phyloP scores from a whole-genome alignment of 2,797 vertebrate species.

The Petrocephalus sullivani region DNA sequence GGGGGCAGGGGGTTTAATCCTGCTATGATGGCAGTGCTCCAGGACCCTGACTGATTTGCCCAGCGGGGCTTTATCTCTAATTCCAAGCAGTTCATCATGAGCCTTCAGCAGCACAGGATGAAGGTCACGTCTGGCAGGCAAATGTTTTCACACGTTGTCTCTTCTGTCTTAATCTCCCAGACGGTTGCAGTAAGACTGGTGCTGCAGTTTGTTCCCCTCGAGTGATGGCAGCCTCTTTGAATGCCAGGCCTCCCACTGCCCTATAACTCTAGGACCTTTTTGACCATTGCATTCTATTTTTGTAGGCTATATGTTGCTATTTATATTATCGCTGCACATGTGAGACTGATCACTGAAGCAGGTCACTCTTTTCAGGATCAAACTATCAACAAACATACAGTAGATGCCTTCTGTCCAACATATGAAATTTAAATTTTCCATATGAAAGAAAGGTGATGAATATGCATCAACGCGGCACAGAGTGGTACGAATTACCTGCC shows the following conservation, averaged over 20 bases:
- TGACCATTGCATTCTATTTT: background rate
- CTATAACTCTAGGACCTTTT: background rate
- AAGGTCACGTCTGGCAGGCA: conserved; percentile 9
- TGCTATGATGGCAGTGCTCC: background rate
- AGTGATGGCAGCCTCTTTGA: background rate
- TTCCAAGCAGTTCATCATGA: conserved; percentile 13
- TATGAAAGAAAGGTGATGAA: background rate
- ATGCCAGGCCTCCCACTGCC: background rate
- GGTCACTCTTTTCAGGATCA: background rate
- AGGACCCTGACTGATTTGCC: background rate
- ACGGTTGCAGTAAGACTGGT: background rate
- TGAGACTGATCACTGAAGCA: background rate
- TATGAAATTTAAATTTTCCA: background rate
- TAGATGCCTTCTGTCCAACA: background rate
- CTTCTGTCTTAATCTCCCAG: background rate
- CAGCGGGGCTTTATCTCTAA: conserved; percentile 7
- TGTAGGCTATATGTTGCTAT: background rate
- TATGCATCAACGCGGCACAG: background rate
- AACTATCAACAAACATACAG: background rate
- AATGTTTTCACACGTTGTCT: conserved; percentile 37
- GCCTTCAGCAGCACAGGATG: background rate
- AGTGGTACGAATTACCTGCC: background rate
- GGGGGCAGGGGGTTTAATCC: background rate
- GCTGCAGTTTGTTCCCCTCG: background rate
- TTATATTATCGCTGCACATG: background rate